Conservation (phyloP, 2,888 invertebrate genomes). For the Coleophora deauratella region DNA sequence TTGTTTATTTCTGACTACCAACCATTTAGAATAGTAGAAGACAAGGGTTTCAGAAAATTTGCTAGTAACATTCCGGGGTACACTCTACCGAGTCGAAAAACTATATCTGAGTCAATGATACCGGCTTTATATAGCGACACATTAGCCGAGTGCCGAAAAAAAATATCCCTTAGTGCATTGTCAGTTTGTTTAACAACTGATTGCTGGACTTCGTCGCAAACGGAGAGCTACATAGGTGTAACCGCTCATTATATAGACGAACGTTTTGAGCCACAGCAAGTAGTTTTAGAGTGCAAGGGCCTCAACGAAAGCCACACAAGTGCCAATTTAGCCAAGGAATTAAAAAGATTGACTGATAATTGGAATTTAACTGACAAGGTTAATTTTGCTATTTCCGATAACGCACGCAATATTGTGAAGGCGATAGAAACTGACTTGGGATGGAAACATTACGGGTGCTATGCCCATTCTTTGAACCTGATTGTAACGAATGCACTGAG, state of each 20-base stretch:
- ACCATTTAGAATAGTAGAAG: not conserved
- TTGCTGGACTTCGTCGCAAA: not conserved
- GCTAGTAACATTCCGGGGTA: not conserved
- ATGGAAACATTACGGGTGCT: conserved; percentile 18
- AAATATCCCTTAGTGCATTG: not conserved
- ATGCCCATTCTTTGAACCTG: conserved; percentile 14
- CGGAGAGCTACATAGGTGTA: not conserved
- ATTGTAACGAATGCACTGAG: conserved; percentile 6
- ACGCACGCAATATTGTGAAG: conserved; percentile 15
- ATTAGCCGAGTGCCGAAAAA: not conserved
- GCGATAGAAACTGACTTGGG: conserved; percentile 9
- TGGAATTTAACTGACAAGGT: conserved; percentile 10
- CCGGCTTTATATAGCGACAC: not conserved
- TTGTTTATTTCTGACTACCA: not conserved
- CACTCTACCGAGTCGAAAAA: not conserved
- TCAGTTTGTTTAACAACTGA: not conserved
- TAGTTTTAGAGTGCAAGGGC: not conserved
- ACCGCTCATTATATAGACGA: not conserved
- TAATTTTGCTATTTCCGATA: conserved; percentile 15
- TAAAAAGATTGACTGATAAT: conserved; percentile 2
- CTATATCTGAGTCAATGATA: not conserved
- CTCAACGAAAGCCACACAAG: not conserved
- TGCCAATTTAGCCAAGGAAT: not conserved
- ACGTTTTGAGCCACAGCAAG: not conserved
- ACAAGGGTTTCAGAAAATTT: not conserved